phyloP scores from a whole-genome alignment of 2,113 vertebrate species.

The Hyperopisus bebe region DNA sequence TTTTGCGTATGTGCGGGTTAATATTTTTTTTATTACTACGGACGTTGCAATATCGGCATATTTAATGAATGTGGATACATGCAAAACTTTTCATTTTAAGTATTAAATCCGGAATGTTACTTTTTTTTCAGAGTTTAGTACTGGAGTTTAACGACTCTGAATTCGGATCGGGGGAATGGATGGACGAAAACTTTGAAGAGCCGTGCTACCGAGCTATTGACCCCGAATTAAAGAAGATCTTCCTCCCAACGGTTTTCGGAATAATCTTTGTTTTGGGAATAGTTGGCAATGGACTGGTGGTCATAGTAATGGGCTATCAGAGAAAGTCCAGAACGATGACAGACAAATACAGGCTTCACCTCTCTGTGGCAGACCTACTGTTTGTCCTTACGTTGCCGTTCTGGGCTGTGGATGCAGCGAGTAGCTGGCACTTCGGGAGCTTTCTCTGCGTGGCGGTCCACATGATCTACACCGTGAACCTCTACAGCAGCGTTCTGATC shows the following conservation, averaged over 20 bases:
- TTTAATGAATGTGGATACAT: neutral
- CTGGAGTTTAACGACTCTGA: slow-evolving; percentile 66
- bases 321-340: slow-evolving; percentile 89
- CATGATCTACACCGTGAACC: slow-evolving; percentile 90
- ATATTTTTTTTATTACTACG: neutral
- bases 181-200: slow-evolving; percentile 53
- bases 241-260: slow-evolving; percentile 82
- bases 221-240: slow-evolving; percentile 73
- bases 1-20: neutral
- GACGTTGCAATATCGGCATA: neutral
- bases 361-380: slow-evolving; percentile 92
- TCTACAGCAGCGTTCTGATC: slow-evolving; percentile 94
- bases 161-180: slow-evolving; percentile 67
- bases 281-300: slow-evolving; percentile 88
- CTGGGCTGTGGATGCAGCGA: slow-evolving; percentile 86
- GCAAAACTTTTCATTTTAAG: neutral
- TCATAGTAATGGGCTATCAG: slow-evolving; percentile 92
- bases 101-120: neutral
- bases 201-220: slow-evolving; percentile 72
- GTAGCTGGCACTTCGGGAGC: slow-evolving; percentile 80
- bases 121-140: slow-evolving; percentile 47
- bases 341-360: slow-evolving; percentile 89
- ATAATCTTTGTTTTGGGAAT: slow-evolving; percentile 89
- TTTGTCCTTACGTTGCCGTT: slow-evolving; percentile 92
- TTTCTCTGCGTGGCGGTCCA: slow-evolving; percentile 80